Conservation (phyloP, 2,113 vertebrate species). For the Aleadryas rufinucha region DNA sequence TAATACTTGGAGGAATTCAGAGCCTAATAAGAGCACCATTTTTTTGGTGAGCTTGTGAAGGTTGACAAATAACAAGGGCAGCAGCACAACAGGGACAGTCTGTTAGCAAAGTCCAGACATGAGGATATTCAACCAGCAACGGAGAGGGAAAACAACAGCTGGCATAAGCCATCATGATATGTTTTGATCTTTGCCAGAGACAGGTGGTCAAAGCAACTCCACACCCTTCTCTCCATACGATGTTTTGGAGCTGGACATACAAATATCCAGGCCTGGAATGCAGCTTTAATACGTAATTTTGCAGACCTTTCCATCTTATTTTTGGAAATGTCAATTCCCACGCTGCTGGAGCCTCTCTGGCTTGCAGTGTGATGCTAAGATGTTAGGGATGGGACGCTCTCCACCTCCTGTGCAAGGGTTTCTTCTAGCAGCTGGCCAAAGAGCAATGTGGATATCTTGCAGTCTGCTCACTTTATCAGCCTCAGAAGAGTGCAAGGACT, state of each 20-base stretch:
- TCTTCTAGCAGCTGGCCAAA: not conserved
- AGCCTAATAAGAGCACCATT: not conserved
- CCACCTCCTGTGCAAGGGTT: not conserved
- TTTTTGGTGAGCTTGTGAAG: not conserved
- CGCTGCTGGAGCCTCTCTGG: not conserved
- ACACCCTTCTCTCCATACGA: not conserved
- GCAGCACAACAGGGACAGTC: not conserved
- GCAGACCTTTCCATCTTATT: slow-evolving; percentile 33
- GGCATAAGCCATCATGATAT: slow-evolving; percentile 22
- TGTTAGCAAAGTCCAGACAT: not conserved
- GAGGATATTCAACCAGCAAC: not conserved
- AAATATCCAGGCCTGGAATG: slow-evolving; percentile 16
- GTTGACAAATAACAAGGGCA: slow-evolving; percentile 33
- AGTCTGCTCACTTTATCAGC: not conserved
- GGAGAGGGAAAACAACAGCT: slow-evolving; percentile 68
- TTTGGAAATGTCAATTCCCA: not conserved
- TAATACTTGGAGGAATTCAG: slow-evolving; percentile 24
- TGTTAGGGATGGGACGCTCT: not conserved
- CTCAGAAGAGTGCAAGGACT: not conserved
- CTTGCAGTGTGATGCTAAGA: not conserved
- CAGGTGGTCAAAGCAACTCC: slow-evolving; percentile 61
- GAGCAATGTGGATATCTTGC: not conserved
- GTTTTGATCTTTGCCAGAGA: slow-evolving; percentile 60
- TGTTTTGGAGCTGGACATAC: not conserved
- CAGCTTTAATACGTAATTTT: not conserved